Evolutionary conservation across 2,797 vertebrate genomes (phyloP).

Genomic region (Xenops minutus): DNA sequence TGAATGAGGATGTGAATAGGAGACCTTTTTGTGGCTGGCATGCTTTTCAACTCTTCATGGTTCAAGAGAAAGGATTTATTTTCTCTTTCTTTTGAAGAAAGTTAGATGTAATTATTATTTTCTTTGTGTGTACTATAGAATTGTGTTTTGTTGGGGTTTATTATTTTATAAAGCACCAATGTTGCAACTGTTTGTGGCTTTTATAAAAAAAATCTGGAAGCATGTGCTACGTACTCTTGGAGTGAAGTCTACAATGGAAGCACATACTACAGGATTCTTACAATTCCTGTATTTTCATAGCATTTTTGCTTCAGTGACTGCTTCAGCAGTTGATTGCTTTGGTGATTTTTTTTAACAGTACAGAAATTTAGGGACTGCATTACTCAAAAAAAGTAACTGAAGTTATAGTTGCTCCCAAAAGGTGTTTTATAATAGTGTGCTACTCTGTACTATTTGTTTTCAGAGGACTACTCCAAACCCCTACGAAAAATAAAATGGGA

Average conservation of each 20-base stretch:
- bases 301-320: neutral
- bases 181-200: neutral
- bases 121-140: neutral
- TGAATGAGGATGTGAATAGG: neutral
- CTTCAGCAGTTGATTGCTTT: neutral
- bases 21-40: neutral
- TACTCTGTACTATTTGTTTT: neutral
- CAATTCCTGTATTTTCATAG: neutral
- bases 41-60: neutral
- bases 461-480: neutral
- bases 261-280: neutral
- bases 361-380: neutral
- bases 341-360: neutral
- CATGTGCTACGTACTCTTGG: neutral
- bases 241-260: neutral
- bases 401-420: neutral
- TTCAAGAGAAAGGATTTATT: neutral
- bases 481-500: neutral
- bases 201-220: neutral
- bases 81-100: neutral
- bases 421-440: neutral
- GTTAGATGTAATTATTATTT: neutral
- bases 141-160: neutral
- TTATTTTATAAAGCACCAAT: neutral
- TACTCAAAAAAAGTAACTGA: neutral